A percentile compares a stretch with the other conserved stretches of the same genome.
These are phyloP conservation scores for Gadopsis bispinosus DNA, from an alignment of 2,797 vertebrate species.

Conservation along the genomic window DNA sequence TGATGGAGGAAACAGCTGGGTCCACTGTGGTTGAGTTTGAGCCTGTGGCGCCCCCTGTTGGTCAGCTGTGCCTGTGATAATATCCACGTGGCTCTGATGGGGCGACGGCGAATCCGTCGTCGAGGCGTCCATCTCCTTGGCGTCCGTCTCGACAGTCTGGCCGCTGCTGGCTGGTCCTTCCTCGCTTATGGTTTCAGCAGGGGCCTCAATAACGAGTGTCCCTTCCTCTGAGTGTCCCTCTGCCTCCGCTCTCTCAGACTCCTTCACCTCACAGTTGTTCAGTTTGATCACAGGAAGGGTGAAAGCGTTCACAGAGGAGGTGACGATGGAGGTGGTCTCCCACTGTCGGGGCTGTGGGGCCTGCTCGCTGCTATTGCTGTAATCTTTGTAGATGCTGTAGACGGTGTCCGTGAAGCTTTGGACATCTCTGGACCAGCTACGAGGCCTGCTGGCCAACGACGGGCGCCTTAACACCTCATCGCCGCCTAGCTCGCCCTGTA, in stretches of 20 bases:
- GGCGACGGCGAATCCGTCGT: constrained; percentile 35
- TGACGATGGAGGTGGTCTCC: constrained; percentile 90
- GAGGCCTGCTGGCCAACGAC: constrained; percentile 75
- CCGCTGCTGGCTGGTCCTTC: constrained; percentile 49
- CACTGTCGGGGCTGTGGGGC: constrained; percentile 80
- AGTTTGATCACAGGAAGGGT: constrained; percentile 92
- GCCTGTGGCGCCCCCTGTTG: constrained; percentile 43
- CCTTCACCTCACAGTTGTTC: constrained; percentile 87
- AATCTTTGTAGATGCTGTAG: constrained; percentile 94
- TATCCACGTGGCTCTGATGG: constrained; percentile 56
- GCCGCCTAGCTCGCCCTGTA: constrained; percentile 61
- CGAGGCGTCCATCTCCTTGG: constrained; percentile 62
- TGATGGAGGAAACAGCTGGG: constrained; percentile 79
- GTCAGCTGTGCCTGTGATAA: constrained; percentile 29
- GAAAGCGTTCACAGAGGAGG: constrained; percentile 92
- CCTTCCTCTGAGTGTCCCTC: constrained; percentile 58
- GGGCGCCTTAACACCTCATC: constrained; percentile 73
- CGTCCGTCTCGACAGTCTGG: constrained; percentile 38
- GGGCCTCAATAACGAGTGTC: constrained; percentile 63
- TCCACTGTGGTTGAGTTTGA: constrained; percentile 47
- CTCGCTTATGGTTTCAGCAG: constrained; percentile 35
- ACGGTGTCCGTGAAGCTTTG: constrained; percentile 90
- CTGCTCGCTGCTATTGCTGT: constrained; percentile 78
- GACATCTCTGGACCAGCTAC: constrained; percentile 82
- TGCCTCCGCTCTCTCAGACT: constrained; percentile 60